phyloP scores from a whole-genome alignment of 2,888 invertebrate genomes.

The Stenotaenia linearis region DNA sequence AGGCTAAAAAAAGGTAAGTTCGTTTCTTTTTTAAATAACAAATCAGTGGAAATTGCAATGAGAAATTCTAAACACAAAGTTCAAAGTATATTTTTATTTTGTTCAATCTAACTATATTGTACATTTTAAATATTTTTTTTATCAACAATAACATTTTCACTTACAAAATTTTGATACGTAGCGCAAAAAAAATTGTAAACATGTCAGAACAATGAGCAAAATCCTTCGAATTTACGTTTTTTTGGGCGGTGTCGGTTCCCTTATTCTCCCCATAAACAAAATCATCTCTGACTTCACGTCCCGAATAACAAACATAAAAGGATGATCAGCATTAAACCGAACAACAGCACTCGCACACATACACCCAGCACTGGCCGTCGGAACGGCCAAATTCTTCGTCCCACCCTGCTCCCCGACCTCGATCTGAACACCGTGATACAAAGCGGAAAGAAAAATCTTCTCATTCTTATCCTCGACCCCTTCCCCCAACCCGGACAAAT shows the following conservation, averaged over 20 bases:
- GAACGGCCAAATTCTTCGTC: neutral
- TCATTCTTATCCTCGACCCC: neutral
- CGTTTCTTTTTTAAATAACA: too few species aligned
- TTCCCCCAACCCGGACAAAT: constrained; percentile 33
- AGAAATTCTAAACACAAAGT: too few species aligned
- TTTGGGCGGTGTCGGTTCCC: constrained; percentile 34
- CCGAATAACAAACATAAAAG: constrained; percentile 39
- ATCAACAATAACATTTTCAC: too few species aligned
- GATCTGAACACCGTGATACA: neutral
- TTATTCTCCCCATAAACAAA: constrained; percentile 38
- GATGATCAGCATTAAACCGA: constrained; percentile 37
- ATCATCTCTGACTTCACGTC: constrained; percentile 37
- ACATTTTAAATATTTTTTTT: too few species aligned
- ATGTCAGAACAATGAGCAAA: too few species aligned
- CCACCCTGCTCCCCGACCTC: constrained; percentile 19
- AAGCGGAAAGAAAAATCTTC: neutral
- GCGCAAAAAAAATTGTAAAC: too few species aligned
- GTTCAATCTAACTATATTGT: too few species aligned
- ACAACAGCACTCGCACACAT: neutral
- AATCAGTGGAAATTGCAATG: too few species aligned
- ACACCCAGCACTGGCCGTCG: neutral
- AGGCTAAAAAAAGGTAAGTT: too few species aligned
- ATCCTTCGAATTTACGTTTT: constrained; percentile 1
- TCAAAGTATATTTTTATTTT: too few species aligned
- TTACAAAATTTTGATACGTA: too few species aligned